Conservation (phyloP, 2,888 invertebrate species). For the Cheilosia soror region DNA sequence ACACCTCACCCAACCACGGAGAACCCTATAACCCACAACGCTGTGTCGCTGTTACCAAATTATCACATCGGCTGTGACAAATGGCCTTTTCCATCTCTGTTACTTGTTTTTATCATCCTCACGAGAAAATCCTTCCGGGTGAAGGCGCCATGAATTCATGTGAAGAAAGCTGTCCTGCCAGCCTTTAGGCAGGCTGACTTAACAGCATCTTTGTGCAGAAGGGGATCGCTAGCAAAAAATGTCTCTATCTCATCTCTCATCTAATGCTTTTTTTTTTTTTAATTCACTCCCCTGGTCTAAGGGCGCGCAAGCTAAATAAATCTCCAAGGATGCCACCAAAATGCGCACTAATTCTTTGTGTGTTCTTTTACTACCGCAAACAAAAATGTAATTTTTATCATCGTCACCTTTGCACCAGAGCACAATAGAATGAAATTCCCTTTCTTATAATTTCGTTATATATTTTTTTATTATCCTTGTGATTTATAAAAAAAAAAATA, state of each 20-base stretch:
- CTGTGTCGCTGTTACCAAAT: conserved; percentile 69
- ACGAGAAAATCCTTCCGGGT: conserved; percentile 57
- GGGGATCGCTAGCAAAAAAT: conserved; percentile 11
- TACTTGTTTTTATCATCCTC: conserved; percentile 32
- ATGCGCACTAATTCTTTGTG: conserved; percentile 68
- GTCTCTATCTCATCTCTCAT: conserved; percentile 22
- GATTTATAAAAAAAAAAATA: conserved; percentile 57
- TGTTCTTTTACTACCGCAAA: conserved; percentile 69
- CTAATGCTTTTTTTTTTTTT: conserved; percentile 41
- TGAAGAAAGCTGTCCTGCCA: conserved; percentile 46
- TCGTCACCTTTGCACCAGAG: conserved; percentile 69
- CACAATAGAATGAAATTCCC: conserved; percentile 70
- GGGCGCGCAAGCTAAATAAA: conserved; percentile 52
- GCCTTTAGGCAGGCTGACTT: conserved; percentile 45
- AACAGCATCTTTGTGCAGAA: background rate
- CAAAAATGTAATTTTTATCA: conserved; percentile 73
- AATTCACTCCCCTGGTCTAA: conserved; percentile 60
- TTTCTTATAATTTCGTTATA: conserved; percentile 58
- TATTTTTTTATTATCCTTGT: conserved; percentile 66
- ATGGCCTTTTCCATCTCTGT: conserved; percentile 64
- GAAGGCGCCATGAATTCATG: conserved; percentile 59
- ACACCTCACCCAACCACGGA: conserved; percentile 8
- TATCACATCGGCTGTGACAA: conserved; percentile 74
- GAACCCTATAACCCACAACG: conserved; percentile 34
- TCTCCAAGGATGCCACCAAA: conserved; percentile 62